Evolutionary conservation across 2,888 invertebrate species (phyloP).

Genomic region (Eledona agricola): DNA sequence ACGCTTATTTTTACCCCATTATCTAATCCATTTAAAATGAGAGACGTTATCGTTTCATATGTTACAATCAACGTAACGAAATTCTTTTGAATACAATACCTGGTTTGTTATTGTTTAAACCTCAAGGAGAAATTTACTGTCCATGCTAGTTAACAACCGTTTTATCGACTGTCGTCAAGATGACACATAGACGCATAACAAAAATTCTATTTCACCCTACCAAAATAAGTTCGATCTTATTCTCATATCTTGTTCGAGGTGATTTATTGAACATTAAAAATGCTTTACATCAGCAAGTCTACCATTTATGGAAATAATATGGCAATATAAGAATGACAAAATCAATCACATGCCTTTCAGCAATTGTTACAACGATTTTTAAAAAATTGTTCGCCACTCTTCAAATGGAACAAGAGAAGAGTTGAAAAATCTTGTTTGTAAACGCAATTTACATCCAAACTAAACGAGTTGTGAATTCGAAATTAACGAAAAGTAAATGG

Average conservation of each 20-base stretch:
- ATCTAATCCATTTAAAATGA: not conserved
- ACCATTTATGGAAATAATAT: conserved; percentile 24
- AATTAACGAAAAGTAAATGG: conserved; percentile 12
- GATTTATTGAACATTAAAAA: conserved; percentile 25
- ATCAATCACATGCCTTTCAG: too few species aligned
- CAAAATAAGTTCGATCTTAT: conserved; percentile 13
- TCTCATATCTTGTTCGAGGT: conserved; percentile 8
- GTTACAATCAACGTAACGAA: conserved; percentile 7
- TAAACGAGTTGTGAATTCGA: conserved; percentile 20
- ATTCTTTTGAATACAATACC: conserved; percentile 15
- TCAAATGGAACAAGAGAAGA: too few species aligned
- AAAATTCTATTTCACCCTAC: conserved; percentile 10
- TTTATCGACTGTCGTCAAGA: conserved; percentile 6
- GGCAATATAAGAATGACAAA: too few species aligned
- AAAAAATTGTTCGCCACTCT: too few species aligned
- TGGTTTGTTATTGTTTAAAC: conserved; percentile 25
- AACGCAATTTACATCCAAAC: too few species aligned
- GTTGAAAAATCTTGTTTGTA: too few species aligned
- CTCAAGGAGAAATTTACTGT: conserved; percentile 14
- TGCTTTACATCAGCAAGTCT: conserved; percentile 17
- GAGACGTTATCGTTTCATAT: not conserved
- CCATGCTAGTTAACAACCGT: conserved; percentile 6
- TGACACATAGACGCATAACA: conserved; percentile 1
- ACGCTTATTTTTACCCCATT: too few species aligned
- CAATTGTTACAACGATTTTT: too few species aligned